These are phyloP conservation scores for Acipenser oxyrinchus DNA, from an alignment of 2,797 vertebrate species.

Conservation along the genomic window DNA sequence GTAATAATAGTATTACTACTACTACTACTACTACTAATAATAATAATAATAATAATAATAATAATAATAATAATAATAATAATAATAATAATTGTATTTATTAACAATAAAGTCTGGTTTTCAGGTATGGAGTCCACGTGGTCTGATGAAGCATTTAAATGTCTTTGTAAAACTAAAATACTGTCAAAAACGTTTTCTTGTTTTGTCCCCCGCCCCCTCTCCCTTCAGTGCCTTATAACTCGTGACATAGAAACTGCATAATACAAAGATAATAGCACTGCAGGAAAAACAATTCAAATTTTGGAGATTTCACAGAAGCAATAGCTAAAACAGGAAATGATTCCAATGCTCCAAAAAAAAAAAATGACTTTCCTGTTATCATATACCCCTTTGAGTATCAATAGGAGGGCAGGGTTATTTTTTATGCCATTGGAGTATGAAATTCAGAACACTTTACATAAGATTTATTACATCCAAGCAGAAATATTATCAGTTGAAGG, in stretches of 20 bases:
- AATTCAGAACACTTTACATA: constrained; percentile 71
- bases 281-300: not conserved
- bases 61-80: no score
- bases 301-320: constrained; percentile 5
- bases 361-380: constrained; percentile 22
- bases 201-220: no score
- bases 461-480: constrained; percentile 95
- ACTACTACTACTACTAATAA: no score
- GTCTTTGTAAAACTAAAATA: no score
- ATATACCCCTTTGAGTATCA: constrained; percentile 24
- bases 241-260: not conserved
- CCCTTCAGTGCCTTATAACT: no score
- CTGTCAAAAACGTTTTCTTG: no score
- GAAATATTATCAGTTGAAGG: constrained; percentile 88
- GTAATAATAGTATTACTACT: no score
- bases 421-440: constrained; percentile 41
- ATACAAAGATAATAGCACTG: not conserved
- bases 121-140: no score
- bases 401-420: constrained; percentile 14
- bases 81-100: no score
- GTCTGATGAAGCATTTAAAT: no score
- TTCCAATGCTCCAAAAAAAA: constrained; percentile 21
- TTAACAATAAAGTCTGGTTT: no score
- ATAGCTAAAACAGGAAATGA: constrained; percentile 29
- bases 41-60: no score